These are phyloP conservation scores for Caenorhabditis japonica DNA, from an alignment of 2,888 invertebrate species.

Conservation along the genomic window DNA sequence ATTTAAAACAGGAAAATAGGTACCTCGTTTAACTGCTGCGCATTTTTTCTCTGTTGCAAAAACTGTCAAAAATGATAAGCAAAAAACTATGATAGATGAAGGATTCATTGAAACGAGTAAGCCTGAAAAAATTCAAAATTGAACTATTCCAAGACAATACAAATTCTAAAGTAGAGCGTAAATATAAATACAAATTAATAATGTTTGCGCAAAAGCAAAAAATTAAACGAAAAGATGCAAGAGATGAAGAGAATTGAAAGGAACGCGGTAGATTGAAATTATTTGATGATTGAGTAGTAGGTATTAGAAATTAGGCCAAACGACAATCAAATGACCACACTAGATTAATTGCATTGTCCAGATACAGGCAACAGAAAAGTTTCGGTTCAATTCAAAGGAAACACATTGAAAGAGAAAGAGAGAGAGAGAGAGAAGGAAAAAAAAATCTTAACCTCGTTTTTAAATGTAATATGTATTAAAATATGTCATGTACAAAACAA, in stretches of 20 bases:
- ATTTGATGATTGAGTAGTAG: conserved; percentile 45
- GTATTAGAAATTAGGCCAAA: conserved; percentile 49
- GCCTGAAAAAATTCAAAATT: too few relatives aligned
- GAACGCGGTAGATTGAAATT: background rate
- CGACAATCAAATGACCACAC: conserved; percentile 28
- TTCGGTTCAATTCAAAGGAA: too few relatives aligned
- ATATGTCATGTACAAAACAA: too few relatives aligned
- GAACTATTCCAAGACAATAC: too few relatives aligned
- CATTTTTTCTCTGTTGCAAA: conserved; percentile 33
- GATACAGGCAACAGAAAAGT: conserved; percentile 16
- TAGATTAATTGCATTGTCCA: conserved; percentile 26
- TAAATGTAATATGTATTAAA: too few relatives aligned
- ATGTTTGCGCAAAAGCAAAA: conserved; percentile 17
- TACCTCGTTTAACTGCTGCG: conserved; percentile 44
- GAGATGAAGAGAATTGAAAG: conserved; percentile 1
- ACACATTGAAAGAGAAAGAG: too few relatives aligned
- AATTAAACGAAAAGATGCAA: conserved; percentile 15
- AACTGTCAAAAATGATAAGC: background rate
- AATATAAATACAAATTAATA: conserved; percentile 23
- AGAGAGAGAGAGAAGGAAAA: too few relatives aligned
- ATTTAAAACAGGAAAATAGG: background rate
- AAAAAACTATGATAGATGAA: too few relatives aligned
- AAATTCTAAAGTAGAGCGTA: too few relatives aligned
- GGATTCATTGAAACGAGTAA: too few relatives aligned
- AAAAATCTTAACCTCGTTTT: too few relatives aligned